Percentiles rank a stretch among this genome's conserved stretches.
These are phyloP conservation scores for Trichogramma evanescens DNA, from an alignment of 2,888 invertebrate species.

Conservation along the genomic window DNA sequence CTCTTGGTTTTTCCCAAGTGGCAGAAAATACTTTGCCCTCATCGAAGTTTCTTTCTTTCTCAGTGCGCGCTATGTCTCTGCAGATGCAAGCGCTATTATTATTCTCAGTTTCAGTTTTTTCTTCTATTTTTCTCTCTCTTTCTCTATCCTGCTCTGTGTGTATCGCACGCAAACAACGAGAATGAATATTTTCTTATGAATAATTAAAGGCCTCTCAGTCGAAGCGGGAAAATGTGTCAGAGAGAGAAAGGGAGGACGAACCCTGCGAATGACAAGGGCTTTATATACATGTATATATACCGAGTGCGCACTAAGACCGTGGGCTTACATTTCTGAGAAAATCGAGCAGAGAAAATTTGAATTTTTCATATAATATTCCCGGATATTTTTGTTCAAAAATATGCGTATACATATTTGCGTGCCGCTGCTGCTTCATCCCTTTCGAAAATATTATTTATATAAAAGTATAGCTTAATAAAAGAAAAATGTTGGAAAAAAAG, in stretches of 20 bases:
- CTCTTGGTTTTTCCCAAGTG: no score
- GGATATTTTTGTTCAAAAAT: neutral
- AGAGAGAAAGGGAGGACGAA: neutral
- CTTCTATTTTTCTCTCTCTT: neutral
- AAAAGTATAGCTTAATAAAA: no score
- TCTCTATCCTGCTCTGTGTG: neutral
- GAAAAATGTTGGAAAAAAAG: no score
- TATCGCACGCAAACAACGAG: neutral
- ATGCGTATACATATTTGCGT: neutral
- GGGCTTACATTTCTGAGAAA: neutral
- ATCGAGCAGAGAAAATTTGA: conserved; percentile 5
- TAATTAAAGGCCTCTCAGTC: conserved; percentile 17
- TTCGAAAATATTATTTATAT: no score
- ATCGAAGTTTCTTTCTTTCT: neutral
- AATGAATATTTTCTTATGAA: conserved; percentile 18
- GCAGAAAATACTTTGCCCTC: no score
- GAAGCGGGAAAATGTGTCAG: neutral
- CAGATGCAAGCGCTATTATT: neutral
- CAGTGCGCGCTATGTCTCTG: neutral
- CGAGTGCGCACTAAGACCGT: neutral
- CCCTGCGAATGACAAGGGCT: conserved; percentile 14
- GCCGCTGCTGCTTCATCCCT: no score
- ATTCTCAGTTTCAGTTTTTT: conserved; percentile 4
- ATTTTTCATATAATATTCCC: conserved; percentile 2
- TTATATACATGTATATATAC: neutral